Percentiles rank a stretch among this genome's conserved stretches.
Conservation (phyloP, 2,113 vertebrate genomes). For the Hemiscyllium ocellatum region DNA sequence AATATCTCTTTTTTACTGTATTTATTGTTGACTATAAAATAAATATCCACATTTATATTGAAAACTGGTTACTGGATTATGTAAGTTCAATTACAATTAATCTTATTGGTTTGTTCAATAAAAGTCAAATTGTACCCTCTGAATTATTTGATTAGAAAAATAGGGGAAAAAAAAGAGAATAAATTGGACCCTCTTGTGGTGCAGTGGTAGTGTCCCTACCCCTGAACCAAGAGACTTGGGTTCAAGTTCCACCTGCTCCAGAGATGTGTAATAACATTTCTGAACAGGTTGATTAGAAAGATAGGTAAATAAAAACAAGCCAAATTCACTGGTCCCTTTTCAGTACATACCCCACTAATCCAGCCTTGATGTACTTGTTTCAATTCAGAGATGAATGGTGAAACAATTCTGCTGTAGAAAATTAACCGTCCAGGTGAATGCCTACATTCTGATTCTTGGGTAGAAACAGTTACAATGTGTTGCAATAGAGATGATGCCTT, state of each 20-base stretch:
- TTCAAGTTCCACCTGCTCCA: no score
- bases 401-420: not conserved
- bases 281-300: no score
- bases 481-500: not conserved
- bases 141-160: no score
- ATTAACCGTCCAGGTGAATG: not conserved
- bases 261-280: no score
- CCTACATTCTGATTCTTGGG: not conserved
- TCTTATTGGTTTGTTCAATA: not conserved
- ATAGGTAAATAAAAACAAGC: not conserved
- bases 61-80: not conserved
- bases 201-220: no score
- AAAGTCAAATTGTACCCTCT: not conserved
- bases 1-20: not conserved
- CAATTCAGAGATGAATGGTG: not conserved
- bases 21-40: not conserved
- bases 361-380: not conserved
- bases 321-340: not conserved
- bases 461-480: not conserved
- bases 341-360: not conserved
- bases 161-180: no score
- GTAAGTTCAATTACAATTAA: not conserved
- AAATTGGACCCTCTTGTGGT: no score
- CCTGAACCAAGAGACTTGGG: no score
- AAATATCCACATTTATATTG: not conserved